phyloP scores from a whole-genome alignment of 2,113 vertebrate genomes.

The Clarias batrachus region DNA sequence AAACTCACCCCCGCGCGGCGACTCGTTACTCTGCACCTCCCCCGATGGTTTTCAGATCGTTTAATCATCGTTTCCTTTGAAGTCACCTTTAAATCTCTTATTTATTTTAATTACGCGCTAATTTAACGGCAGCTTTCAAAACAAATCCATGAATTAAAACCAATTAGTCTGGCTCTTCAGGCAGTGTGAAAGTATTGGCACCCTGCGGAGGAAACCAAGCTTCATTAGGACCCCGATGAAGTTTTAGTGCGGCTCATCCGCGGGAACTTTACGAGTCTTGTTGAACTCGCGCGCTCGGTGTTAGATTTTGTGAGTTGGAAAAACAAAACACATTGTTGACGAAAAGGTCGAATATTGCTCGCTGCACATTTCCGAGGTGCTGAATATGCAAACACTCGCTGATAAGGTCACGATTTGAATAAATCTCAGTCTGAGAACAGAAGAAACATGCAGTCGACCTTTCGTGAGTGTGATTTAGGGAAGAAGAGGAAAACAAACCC shows the following conservation, averaged over 20 bases:
- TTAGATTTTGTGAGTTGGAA: neutral
- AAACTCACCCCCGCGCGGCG: neutral
- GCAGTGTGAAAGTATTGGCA: neutral
- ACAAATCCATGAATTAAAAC: neutral
- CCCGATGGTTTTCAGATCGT: neutral
- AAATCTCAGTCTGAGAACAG: conserved; percentile 56
- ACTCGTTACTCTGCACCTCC: neutral
- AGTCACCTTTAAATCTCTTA: neutral
- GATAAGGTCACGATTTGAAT: conserved; percentile 76
- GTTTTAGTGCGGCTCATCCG: too few relatives aligned
- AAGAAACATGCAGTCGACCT: conserved; percentile 52
- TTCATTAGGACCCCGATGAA: too few relatives aligned
- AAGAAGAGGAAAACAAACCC: conserved; percentile 7
- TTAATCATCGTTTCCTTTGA: neutral
- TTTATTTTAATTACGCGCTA: neutral
- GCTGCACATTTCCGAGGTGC: conserved; percentile 47
- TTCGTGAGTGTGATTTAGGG: conserved; percentile 55
- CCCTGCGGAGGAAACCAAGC: neutral
- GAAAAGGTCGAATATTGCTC: conserved; percentile 66
- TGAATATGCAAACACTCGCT: conserved; percentile 64
- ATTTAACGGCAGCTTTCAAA: neutral
- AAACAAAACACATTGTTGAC: conserved; percentile 51
- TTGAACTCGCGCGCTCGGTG: neutral
- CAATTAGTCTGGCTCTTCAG: neutral
- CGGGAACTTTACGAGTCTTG: too few relatives aligned